Evolutionary conservation across 2,888 invertebrate species (phyloP), one percentile per base, ranked within the genome.

Genomic region (Serrognathus titanus): DNA sequence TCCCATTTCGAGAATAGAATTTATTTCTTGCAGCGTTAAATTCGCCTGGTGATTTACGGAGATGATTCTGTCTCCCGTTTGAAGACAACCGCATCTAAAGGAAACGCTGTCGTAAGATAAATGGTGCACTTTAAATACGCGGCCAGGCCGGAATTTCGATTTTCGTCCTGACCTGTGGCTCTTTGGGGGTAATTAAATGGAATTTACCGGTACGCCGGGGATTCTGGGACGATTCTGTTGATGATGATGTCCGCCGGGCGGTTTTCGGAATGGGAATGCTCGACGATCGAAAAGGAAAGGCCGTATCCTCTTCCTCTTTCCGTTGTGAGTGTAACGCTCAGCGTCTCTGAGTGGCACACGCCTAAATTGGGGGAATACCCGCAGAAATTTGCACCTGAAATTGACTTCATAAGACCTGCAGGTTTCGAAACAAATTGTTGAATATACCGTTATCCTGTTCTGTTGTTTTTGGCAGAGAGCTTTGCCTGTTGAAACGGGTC

Each of bases 41-140:
- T 85, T 87, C 50, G 85, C 85, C 72, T 88, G 85, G 31, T 91
- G 91, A 71, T 95, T 94, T 48, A 95, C 87, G 3, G 90, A 86
- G 75, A 94, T 81, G 9, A 96, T 85, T 57, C 94, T 82, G 74
- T 96, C 95, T 49, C 94, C 88, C 45, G 85, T 81, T 80, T 89
- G 89, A 36, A 90, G 81, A 69, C 88, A 88, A 9, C 89, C 89
- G 63, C 86, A 86, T 66, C 89, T 88, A 70, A 43, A 20, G 56
- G 58, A 11, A 48, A 40, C 38, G 48, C 40, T 31, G 31, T 41
- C 49, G 12, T 35, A 11, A 45, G 49, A 52, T 57, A 57, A 52
- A 57, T 57, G 40, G 7, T 9, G 10, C 10, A 31, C 20, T 11
- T 48, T 31, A 35, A 48, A 48, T 10, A 46, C 36, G 48, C 11